A percentile compares a stretch with the other conserved stretches of the same genome.
Evolutionary conservation across 2,797 vertebrate species (phyloP).

Genomic region (Sandelia bainsii): DNA sequence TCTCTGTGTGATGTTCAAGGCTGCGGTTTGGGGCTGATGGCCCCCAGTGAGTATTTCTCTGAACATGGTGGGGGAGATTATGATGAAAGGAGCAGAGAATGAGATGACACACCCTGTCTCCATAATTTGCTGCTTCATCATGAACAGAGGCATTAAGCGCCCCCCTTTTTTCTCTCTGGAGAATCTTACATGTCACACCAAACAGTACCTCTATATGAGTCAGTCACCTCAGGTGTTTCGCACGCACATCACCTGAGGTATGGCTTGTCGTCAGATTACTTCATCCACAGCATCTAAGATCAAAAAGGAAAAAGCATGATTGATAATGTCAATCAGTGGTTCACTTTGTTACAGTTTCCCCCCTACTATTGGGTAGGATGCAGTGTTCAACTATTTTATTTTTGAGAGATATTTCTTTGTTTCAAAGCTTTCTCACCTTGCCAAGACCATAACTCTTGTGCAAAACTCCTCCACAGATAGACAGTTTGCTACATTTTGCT

Average conservation of each 20-base stretch:
- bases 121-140: constrained; percentile 81
- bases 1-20: constrained; percentile 61
- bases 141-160: constrained; percentile 79
- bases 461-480: constrained; percentile 12
- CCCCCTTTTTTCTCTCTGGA: constrained; percentile 58
- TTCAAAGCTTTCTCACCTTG: constrained; percentile 13
- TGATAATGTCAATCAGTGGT: constrained; percentile 59
- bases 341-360: constrained; percentile 30
- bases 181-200: constrained; percentile 76
- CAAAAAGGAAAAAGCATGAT: constrained; percentile 45
- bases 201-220: constrained; percentile 68
- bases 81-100: constrained; percentile 83
- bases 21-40: constrained; percentile 67
- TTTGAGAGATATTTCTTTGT: constrained; percentile 28
- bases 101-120: constrained; percentile 85
- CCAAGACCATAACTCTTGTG: constrained; percentile 22
- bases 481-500: constrained; percentile 2
- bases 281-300: constrained; percentile 66
- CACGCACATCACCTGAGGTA: constrained; percentile 63
- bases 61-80: constrained; percentile 74
- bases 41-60: constrained; percentile 77
- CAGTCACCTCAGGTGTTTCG: constrained; percentile 81
- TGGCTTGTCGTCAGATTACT: constrained; percentile 66
- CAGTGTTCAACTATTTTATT: constrained; percentile 30
- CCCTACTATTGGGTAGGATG: not conserved